Percentiles rank a stretch among this genome's conserved stretches.
These are phyloP conservation scores for Solea senegalensis DNA, from an alignment of 2,113 vertebrate genomes.

Conservation along the genomic window DNA sequence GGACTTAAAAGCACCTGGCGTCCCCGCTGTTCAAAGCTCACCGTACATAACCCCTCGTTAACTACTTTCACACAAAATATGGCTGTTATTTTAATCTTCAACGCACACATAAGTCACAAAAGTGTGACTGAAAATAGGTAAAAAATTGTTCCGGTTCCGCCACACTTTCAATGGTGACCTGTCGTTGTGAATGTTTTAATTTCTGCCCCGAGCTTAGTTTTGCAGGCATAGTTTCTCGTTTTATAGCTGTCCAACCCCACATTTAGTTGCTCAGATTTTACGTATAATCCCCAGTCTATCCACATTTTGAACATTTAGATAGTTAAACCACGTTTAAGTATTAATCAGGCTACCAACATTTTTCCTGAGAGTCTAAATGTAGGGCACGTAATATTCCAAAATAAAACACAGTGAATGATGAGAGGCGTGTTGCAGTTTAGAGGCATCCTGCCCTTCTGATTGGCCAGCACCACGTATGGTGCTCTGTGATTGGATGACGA, in stretches of 20 bases:
- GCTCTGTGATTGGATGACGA: constrained; percentile 40
- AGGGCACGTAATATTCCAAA: accelerated
- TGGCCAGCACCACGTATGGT: constrained; percentile 23
- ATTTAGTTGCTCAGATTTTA: not conserved
- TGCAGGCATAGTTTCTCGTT: not conserved
- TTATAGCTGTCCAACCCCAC: not conserved
- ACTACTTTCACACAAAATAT: no score
- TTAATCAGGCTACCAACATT: not conserved
- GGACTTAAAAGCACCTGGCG: no score
- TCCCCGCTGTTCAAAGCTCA: no score
- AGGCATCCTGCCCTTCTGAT: constrained; percentile 37
- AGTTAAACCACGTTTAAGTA: accelerated
- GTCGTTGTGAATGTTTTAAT: accelerated
- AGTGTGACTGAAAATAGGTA: not conserved
- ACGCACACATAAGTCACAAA: not conserved
- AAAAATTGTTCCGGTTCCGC: constrained; percentile 32
- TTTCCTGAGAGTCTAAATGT: not conserved
- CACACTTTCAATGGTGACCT: constrained; percentile 56
- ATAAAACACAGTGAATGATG: accelerated
- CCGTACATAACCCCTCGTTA: no score
- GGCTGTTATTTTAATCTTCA: no score
- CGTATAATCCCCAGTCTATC: not conserved
- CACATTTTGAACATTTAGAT: accelerated
- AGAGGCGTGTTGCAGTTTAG: constrained; percentile 13
- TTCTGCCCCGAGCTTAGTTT: accelerated